Base-by-base conservation (phyloP, 1,140 invertebrate species). In the Acromyrmex echinatior region DNA sequence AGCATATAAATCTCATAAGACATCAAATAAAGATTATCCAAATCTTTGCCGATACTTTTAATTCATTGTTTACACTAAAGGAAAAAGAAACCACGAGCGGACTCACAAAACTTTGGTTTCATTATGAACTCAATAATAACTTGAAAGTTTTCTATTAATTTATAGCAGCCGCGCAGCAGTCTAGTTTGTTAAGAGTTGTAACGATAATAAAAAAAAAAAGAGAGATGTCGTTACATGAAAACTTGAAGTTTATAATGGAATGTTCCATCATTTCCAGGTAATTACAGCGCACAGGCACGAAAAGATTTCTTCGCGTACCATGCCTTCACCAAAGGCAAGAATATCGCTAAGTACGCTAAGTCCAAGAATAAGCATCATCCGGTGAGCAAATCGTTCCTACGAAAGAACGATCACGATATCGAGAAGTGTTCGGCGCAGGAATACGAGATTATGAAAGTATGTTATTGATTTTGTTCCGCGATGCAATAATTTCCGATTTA, bases 371-470 rank as follows among this genome's bases (percentile, higher is more conserved):
- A 87, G 89, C 88, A 92, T 74, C 87, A 94, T 60, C 66, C 87
- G 60, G 89, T 86, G 58, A 92, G 91, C 63, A 95, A 94, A 80
- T 80, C 91, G 70, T 88, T 94, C n/a, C 45, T 66, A 31, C 93
- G 92, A 39, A 91, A 78, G 35, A 91, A 94, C 78, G 92, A 87
- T 73, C 93, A 95, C 82, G 92, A 93, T 60, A 92, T 94, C 51
- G 93, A 95, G 49, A 95, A 96, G 53, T 97, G 97, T 92, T 96
- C 96, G n/a, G 95, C 97, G 85, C 96, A 97, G 87, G 96, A 97
- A 93, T 97, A 97, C 92, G 97, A 97, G 95, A 97, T 97, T 87
- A 96, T 97, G 95, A 97, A 97, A 96, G 96, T 97, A 92, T n/a
- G 45, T 84, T 60, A 84, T 84, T 45, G 70, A 84, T 84, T 84